phyloP scores from a whole-genome alignment of 2,113 vertebrate genomes.

The Myodes glareolus region DNA sequence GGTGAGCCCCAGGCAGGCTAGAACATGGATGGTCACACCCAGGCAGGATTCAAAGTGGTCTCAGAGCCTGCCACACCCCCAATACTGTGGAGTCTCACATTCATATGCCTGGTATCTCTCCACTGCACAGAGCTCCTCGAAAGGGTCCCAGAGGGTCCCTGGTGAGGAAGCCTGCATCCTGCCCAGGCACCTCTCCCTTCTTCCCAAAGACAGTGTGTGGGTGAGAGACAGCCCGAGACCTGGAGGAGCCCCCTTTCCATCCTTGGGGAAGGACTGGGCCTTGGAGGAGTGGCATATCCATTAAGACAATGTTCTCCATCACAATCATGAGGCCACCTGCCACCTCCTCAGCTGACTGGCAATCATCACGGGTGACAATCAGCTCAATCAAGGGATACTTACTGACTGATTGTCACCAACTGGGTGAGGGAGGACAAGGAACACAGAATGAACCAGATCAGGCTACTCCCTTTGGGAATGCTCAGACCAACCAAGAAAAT shows the following conservation, averaged over 20 bases:
- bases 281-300: accelerated
- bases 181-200: neutral
- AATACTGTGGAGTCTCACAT: accelerated
- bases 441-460: accelerated
- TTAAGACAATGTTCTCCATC: neutral
- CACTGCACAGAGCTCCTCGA: neutral
- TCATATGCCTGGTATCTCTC: accelerated
- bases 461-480: neutral
- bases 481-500: neutral
- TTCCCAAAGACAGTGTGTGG: neutral
- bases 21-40: accelerated
- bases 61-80: neutral
- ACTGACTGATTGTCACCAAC: neutral
- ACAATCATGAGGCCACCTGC: accelerated
- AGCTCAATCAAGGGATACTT: neutral
- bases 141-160: accelerated
- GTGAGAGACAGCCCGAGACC: neutral
- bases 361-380: neutral
- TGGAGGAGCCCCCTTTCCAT: neutral
- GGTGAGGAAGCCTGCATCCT: neutral
- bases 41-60: neutral
- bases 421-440: accelerated
- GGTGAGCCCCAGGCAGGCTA: neutral
- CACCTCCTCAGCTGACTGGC: neutral
- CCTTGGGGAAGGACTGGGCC: neutral